These are phyloP conservation scores for Umimayanthus kanabou DNA, from an alignment of 92 coral and sea anemone genomes.

Conservation along the genomic window DNA sequence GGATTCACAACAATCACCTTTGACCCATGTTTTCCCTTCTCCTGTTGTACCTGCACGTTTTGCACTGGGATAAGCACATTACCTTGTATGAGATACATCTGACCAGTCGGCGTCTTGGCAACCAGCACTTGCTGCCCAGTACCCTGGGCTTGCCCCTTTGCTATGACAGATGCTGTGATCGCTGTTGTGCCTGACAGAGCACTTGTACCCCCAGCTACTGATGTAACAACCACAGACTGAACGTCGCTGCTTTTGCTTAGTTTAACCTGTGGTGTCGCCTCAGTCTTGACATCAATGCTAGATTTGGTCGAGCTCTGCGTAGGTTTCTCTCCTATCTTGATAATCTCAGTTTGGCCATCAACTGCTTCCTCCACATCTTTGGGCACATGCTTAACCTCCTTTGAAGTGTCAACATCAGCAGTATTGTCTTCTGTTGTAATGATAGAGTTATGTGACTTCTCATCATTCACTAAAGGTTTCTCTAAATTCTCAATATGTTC, in stretches of 20 bases:
- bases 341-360: neutral
- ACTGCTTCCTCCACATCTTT: neutral
- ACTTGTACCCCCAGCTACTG: conserved; percentile 40
- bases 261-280: neutral
- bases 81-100: conserved; percentile 91
- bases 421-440: neutral
- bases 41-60: conserved; percentile 64
- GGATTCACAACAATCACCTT: conserved; percentile 63
- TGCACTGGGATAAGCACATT: conserved; percentile 86
- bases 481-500: neutral
- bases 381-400: neutral
- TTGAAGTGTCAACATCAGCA: neutral
- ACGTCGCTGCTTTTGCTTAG: neutral
- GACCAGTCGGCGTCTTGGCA: conserved; percentile 84
- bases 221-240: conserved; percentile 40
- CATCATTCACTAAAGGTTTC: neutral
- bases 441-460: neutral
- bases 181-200: conserved; percentile 59
- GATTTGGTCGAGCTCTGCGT: neutral
- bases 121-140: conserved; percentile 85
- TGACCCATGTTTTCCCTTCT: conserved; percentile 60
- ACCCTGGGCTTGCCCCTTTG: conserved; percentile 84
- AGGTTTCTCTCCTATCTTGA: neutral
- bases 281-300: neutral
- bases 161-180: conserved; percentile 85